Base-by-base conservation (phyloP, 2,113 vertebrate genomes). In the Lasiurus cinereus region DNA sequence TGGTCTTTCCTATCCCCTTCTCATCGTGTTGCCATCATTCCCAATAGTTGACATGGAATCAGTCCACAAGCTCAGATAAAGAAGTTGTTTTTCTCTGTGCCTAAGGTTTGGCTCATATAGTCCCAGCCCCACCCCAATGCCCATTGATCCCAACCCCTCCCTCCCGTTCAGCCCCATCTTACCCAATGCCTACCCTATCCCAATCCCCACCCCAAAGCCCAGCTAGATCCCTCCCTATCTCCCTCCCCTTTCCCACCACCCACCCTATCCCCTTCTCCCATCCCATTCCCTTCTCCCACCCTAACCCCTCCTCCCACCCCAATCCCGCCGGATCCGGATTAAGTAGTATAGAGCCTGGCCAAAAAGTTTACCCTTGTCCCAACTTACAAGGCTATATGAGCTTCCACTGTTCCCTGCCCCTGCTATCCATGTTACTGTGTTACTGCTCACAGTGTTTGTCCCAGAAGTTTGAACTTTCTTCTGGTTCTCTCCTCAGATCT, bases 321-420 rank as follows among this genome's bases (percentile, higher is more conserved):
- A 15, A 43, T 11, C 52, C 76, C 36, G 2, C 43, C 46, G 2
- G 39, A 64, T 76, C 59, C 39, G 64, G 64, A n/a, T 66, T n/a
- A 66, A 66, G 7, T 59, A 85, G 3, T 70, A 46, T 74, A 90
- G 85, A 96, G 59, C 83, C 78, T 73, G 83, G 48, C 90, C 15
- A 2, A 2, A 2, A 83, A 83, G 24, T 54, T 79, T 5, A 33
- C 16, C 70, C 29, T 43, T 22, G 8, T 27, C 67, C 18, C 6
- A 15, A 27, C 1, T 21, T 8, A 16, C 48, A 36, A 66, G 54
- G 48, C 29, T 46, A 4, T 29, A 22, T 39, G 43, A 70, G 24
- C 8, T 39, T 39, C 50, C 54, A 8, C 59, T 76, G 27, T 46
- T 54, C 8, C 22, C 52, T 27, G 1, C 13, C 74, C 11, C 39